Percentiles rank a stretch among this genome's conserved stretches.
Conservation (phyloP, 2,888 invertebrate species). For the Cheilosia grossa region DNA sequence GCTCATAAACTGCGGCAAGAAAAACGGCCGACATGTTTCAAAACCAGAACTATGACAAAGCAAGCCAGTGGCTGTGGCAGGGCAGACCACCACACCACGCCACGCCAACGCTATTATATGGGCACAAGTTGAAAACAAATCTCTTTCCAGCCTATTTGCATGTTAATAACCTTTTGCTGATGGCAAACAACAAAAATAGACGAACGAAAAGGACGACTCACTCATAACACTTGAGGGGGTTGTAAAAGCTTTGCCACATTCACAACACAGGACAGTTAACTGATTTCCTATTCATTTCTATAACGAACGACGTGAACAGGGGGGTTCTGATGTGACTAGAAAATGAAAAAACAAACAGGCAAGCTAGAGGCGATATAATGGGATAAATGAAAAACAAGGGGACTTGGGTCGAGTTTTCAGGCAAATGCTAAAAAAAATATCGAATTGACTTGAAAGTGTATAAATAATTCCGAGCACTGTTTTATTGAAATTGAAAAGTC, state of each 20-base stretch:
- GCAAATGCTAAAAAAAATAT: too few species aligned
- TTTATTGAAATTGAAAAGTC: too few species aligned
- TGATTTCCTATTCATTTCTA: conserved; percentile 64
- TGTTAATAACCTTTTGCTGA: conserved; percentile 66
- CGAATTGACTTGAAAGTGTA: too few species aligned
- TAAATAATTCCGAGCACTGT: too few species aligned
- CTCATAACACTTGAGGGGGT: conserved; percentile 35
- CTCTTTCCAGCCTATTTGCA: conserved; percentile 58
- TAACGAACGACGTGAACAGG: background rate
- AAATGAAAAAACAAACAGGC: too few species aligned
- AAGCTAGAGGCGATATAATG: too few species aligned
- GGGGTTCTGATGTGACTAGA: background rate
- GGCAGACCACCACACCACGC: background rate
- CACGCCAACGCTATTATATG: background rate
- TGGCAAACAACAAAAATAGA: conserved; percentile 3
- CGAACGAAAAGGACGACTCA: conserved; percentile 47
- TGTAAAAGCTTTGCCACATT: conserved; percentile 56
- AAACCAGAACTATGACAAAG: background rate
- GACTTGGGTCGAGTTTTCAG: too few species aligned
- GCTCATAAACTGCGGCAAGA: conserved; percentile 17
- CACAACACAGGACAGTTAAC: conserved; percentile 49
- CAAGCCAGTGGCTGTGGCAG: background rate
- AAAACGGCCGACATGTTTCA: background rate
- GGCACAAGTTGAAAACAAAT: conserved; percentile 11
- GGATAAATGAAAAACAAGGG: too few species aligned